Percentiles rank a stretch among this genome's conserved stretches.
Evolutionary conservation across 2,888 invertebrate genomes (phyloP).

Genomic region (Euzetes globulus): DNA sequence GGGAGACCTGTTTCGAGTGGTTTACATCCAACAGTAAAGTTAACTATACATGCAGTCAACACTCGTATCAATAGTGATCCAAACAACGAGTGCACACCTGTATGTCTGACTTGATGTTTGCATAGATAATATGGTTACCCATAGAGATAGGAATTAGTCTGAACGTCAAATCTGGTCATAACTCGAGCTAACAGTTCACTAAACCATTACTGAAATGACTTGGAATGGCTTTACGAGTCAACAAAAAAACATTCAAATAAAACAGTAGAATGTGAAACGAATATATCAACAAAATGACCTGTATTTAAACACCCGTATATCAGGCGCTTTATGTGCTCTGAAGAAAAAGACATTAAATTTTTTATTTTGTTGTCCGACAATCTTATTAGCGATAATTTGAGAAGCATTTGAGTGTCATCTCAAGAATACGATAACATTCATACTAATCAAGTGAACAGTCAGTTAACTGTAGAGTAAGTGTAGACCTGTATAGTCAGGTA

Average conservation of each 20-base stretch:
- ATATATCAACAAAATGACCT: not conserved
- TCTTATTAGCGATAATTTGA: slow-evolving; percentile 23
- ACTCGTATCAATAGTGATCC: not conserved
- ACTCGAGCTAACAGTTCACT: no score
- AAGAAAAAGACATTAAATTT: not conserved
- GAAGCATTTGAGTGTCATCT: slow-evolving; percentile 13
- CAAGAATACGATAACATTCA: slow-evolving; percentile 12
- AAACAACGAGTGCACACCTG: no score
- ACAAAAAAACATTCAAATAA: no score
- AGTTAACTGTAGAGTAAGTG: not conserved
- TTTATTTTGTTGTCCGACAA: not conserved
- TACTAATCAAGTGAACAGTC: slow-evolving; percentile 13
- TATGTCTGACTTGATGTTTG: no score
- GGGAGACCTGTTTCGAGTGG: slow-evolving; percentile 2
- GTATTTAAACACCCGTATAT: not conserved
- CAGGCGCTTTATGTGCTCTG: not conserved
- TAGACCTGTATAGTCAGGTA: no score
- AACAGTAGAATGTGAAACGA: no score
- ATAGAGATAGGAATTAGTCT: no score
- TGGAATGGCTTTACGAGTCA: no score
- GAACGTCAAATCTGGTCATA: no score
- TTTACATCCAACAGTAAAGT: not conserved
- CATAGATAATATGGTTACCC: no score
- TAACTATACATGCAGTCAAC: not conserved
- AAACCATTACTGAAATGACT: no score